These are phyloP conservation scores for Drosophila bocki DNA, from an alignment of 1,140 invertebrate genomes.

Conservation along the genomic window DNA sequence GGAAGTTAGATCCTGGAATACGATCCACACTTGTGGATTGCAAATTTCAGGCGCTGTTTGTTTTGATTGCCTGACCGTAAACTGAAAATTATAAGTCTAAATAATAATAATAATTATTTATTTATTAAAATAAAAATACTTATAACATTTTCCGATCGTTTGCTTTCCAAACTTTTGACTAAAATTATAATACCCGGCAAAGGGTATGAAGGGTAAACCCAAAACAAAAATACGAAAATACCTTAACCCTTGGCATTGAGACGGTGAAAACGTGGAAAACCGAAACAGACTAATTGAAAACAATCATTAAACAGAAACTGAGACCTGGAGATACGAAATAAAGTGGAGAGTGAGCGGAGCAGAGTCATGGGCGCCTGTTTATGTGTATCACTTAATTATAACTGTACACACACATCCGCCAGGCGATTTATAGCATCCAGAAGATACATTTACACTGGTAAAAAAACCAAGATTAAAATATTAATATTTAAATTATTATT, in stretches of 20 bases:
- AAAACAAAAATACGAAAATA: not conserved
- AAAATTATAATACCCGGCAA: too few relatives aligned
- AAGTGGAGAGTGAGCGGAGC: conserved; percentile 8
- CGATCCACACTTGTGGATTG: too few relatives aligned
- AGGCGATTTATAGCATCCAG: conserved; percentile 15
- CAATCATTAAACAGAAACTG: conserved; percentile 74
- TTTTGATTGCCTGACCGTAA: too few relatives aligned
- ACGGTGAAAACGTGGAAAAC: conserved; percentile 30
- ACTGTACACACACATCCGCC: conserved; percentile 64
- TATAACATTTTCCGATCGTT: too few relatives aligned
- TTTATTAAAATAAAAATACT: too few relatives aligned
- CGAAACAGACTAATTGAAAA: conserved; percentile 71
- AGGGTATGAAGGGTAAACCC: not conserved
- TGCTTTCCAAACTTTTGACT: too few relatives aligned
- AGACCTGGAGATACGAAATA: conserved; percentile 26
- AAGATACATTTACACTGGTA: conserved; percentile 22
- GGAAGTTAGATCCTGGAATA: too few relatives aligned
- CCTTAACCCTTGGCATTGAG: conserved; percentile 2
- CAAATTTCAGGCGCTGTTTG: too few relatives aligned
- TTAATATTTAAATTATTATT: not conserved
- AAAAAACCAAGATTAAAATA: not conserved
- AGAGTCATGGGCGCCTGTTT: conserved; percentile 35
- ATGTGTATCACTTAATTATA: conserved; percentile 82
- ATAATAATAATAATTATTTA: too few relatives aligned
- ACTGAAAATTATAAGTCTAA: too few relatives aligned